These are phyloP conservation scores for Zootermopsis nevadensis DNA, from an alignment of 2,888 invertebrate species.

Conservation along the genomic window DNA sequence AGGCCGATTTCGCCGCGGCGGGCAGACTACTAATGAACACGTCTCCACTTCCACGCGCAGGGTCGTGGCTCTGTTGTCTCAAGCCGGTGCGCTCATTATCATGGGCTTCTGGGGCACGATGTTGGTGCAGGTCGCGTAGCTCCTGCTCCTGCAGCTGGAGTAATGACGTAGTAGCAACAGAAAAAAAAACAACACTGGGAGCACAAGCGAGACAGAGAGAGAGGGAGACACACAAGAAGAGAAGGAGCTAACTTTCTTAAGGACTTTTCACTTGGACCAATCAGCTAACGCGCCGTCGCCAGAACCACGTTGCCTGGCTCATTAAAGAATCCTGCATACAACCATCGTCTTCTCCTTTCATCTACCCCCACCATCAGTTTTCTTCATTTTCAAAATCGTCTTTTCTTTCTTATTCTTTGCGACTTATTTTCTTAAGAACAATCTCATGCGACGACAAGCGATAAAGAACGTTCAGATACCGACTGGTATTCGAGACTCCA, in stretches of 20 bases:
- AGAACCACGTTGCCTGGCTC: conserved; percentile 24
- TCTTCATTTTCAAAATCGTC: not conserved
- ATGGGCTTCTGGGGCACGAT: not conserved
- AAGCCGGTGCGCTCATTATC: conserved; percentile 8
- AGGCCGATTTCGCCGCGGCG: not conserved
- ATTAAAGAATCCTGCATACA: conserved; percentile 37
- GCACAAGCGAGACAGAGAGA: conserved; percentile 58
- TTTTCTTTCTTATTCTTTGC: conserved; percentile 7
- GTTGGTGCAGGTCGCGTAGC: conserved; percentile 26
- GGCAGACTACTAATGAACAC: not conserved
- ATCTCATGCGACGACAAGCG: conserved; percentile 1
- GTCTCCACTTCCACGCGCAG: not conserved
- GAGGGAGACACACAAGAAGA: conserved; percentile 10
- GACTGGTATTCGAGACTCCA: not conserved
- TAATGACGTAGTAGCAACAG: conserved; percentile 63
- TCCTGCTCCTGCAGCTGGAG: conserved; percentile 4
- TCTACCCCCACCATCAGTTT: conserved; percentile 7
- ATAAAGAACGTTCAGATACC: not conserved
- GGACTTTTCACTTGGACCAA: conserved; percentile 45
- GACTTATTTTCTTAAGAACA: conserved; percentile 13
- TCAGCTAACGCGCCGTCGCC: conserved; percentile 37
- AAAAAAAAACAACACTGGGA: too few species aligned
- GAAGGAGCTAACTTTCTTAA: conserved; percentile 45
- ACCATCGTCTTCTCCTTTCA: not conserved
- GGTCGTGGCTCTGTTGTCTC: not conserved